Evolutionary conservation across 2,797 vertebrate species (phyloP).

Genomic region (Sciaenops ocellatus): DNA sequence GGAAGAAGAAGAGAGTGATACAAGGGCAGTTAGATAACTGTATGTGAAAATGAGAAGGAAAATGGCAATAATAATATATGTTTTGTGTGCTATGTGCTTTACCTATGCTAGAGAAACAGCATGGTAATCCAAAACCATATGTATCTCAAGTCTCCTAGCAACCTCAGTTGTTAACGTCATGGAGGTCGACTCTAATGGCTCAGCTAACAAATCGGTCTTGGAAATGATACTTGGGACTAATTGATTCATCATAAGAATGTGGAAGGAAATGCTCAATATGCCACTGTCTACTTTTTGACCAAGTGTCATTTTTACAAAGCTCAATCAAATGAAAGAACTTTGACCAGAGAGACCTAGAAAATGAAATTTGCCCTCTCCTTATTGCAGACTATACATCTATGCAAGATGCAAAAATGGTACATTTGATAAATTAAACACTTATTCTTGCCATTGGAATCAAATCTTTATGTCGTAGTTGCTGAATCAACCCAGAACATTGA

Average conservation of each 20-base stretch:
- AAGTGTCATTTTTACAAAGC: neutral
- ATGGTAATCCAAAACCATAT: constrained; percentile 7
- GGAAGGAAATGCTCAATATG: constrained; percentile 20
- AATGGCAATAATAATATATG: constrained; percentile 6
- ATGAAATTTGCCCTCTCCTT: neutral
- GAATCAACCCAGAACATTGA: neutral
- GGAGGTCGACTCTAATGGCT: constrained; percentile 11
- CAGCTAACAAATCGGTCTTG: neutral
- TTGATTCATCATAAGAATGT: constrained; percentile 4
- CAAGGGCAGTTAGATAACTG: neutral
- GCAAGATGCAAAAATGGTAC: too few species aligned
- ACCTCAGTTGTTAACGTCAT: constrained; percentile 14
- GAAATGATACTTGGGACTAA: constrained; percentile 15
- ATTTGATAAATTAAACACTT: too few species aligned
- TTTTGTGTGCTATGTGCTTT: neutral
- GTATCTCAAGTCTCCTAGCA: constrained; percentile 24
- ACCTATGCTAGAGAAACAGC: neutral
- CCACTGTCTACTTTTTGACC: neutral
- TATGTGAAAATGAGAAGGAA: constrained; percentile 8
- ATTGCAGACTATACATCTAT: neutral
- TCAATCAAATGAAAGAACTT: neutral
- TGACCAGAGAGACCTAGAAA: neutral
- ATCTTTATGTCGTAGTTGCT: too few species aligned
- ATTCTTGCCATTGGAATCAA: too few species aligned
- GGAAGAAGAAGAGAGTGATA: neutral